phyloP scores from a whole-genome alignment of 2,113 vertebrate genomes.

The Talpa occidentalis region DNA sequence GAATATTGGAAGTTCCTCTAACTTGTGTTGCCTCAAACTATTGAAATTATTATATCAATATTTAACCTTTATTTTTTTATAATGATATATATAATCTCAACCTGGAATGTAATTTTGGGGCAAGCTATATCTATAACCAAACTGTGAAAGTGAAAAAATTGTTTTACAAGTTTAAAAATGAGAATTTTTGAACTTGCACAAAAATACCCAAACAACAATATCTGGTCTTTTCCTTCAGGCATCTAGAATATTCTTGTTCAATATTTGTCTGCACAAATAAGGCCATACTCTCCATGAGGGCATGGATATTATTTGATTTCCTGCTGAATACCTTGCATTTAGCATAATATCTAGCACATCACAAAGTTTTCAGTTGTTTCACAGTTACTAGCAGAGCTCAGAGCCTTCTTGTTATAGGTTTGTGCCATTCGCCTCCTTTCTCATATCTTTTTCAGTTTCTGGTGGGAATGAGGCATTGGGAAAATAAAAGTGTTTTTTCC shows the following conservation, averaged over 20 bases:
- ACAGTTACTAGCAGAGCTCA: background rate
- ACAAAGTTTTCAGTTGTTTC: no score
- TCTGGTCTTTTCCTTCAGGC: slow-evolving; percentile 12
- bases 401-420: background rate
- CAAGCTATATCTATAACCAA: background rate
- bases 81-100: background rate
- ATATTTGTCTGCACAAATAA: background rate
- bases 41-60: background rate
- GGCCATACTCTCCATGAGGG: background rate
- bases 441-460: background rate
- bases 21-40: slow-evolving; percentile 19
- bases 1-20: slow-evolving; percentile 13
- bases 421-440: background rate
- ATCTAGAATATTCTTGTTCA: background rate
- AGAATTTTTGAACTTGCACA: background rate
- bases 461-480: background rate
- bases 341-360: background rate
- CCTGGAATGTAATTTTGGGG: background rate
- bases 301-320: background rate
- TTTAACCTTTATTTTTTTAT: slow-evolving; percentile 55
- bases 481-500: background rate
- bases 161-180: background rate
- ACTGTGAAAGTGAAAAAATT: no score
- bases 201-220: background rate
- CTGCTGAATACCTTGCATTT: background rate